Conservation (phyloP, 1,140 invertebrate genomes). For the Bactericera cockerelli region DNA sequence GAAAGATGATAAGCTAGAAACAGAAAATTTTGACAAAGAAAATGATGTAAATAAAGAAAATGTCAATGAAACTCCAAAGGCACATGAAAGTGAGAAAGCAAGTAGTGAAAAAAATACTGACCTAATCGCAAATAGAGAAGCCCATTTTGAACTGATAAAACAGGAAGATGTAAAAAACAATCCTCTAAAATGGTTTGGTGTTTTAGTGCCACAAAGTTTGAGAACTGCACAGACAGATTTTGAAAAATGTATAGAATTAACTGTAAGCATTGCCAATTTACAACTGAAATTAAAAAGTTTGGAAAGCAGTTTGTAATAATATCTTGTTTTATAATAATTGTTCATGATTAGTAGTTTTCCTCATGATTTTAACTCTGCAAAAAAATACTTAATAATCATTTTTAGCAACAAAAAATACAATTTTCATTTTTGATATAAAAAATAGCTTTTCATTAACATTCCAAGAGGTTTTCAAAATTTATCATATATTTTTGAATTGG, state of each 20-base stretch:
- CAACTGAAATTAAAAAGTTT: conserved; percentile 34
- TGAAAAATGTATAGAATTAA: conserved; percentile 41
- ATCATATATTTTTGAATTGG: too few relatives aligned
- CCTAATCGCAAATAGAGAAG: neutral
- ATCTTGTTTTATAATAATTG: too few relatives aligned
- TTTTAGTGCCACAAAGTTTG: conserved; percentile 52
- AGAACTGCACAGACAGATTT: conserved; percentile 47
- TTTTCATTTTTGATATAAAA: too few relatives aligned
- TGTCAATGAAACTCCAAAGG: neutral
- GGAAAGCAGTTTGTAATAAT: neutral
- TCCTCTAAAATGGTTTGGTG: conserved; percentile 58
- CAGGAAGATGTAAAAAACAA: conserved; percentile 29
- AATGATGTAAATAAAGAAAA: too few relatives aligned
- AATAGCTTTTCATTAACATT: too few relatives aligned
- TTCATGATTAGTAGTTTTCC: too few relatives aligned
- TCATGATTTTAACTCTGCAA: too few relatives aligned
- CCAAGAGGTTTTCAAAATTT: too few relatives aligned
- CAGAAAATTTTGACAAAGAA: neutral
- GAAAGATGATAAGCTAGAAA: conserved; percentile 29
- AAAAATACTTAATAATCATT: too few relatives aligned
- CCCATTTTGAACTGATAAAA: conserved; percentile 18
- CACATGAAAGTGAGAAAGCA: neutral
- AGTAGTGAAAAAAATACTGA: conserved; percentile 3
- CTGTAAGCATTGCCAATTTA: conserved; percentile 44
- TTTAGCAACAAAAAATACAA: too few relatives aligned